Evolutionary conservation across 2,888 invertebrate species (phyloP).

Genomic region (Monoplex corrugatus): DNA sequence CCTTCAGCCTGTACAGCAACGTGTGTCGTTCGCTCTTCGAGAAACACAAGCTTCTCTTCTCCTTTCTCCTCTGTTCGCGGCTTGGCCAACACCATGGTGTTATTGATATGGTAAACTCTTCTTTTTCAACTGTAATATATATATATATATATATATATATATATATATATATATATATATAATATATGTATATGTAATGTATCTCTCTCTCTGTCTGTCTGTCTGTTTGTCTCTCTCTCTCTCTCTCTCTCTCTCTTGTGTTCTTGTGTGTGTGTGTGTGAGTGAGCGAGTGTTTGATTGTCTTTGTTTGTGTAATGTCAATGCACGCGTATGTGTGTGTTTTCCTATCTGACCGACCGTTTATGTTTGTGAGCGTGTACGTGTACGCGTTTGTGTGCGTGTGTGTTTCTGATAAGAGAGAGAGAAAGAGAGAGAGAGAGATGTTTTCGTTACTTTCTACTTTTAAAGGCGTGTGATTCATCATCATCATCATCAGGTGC

Average conservation of each 20-base stretch:
- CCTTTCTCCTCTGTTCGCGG: conserved; percentile 58
- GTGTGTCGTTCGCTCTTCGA: conserved; percentile 82
- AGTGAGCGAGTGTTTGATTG: background rate
- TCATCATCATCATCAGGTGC: too few species aligned
- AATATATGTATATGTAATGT: background rate
- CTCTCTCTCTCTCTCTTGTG: background rate
- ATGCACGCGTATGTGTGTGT: background rate
- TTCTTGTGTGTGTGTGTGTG: background rate
- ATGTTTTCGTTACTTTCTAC: too few species aligned
- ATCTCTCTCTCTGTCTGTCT: background rate
- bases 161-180: background rate
- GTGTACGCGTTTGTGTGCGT: background rate
- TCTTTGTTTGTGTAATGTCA: background rate
- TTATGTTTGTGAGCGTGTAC: background rate
- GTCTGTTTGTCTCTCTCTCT: background rate
- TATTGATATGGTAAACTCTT: conserved; percentile 78
- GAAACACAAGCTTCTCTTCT: conserved; percentile 77
- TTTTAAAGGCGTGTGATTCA: too few species aligned
- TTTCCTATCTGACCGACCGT: background rate
- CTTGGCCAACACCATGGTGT: conserved; percentile 76
- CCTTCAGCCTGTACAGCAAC: conserved; percentile 81
- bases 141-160: background rate
- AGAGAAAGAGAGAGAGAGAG: too few species aligned
- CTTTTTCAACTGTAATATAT: too few species aligned
- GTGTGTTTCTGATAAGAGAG: too few species aligned